Evolutionary conservation across 2,113 vertebrate genomes (phyloP), one percentile per base, ranked within the genome.

Genomic region (Gasterosteus aculeatus): DNA sequence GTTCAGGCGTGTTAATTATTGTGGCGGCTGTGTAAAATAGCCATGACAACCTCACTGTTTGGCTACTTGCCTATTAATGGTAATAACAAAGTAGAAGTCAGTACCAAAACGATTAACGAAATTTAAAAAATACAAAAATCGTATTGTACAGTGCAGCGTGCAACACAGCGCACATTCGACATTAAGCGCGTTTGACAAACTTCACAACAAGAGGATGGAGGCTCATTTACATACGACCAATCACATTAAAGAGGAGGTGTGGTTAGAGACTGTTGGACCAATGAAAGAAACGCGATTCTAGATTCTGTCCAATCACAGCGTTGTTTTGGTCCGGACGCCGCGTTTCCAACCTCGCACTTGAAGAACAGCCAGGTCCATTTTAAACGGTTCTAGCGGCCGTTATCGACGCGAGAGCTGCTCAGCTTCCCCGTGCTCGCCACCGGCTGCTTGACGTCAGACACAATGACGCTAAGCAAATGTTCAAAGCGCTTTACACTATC

Each of bases 311-410:
- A 90, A 93, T 91, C 85, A 75, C 33, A 60, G 72, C 19, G 87
- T 90, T 92, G 92, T 93, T 93, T 88, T 91, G 91, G 85, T 89
- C 44, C 65, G 56, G 70, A 58, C 57, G 47, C 78, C 35, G 58
- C 69, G 76, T 29, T 56, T 65, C 62, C 75, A 44, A 54, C 35
- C 81, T 33, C 59, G 46, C 78, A 78, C 64, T 51, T 54, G 53
- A 83, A 81, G 76, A 81, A 89, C 70, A 89, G 80, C 54, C 67
- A 54, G 80, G 82, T 79, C 83, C 39, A 73, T 39, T n/a, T 29
- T 2, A 39, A 1, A 4, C 59, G 11, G 53, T 75, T 41, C 26
- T 42, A 77, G 68, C 56, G 22, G 53, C 22, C 69, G 63, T 84
- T 82, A 65, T 1, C 2, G 7, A 47, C 29, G 1, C 41, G 26